Conservation (phyloP, 2,888 invertebrate species). For the Scelioninae gen. 1 region DNA sequence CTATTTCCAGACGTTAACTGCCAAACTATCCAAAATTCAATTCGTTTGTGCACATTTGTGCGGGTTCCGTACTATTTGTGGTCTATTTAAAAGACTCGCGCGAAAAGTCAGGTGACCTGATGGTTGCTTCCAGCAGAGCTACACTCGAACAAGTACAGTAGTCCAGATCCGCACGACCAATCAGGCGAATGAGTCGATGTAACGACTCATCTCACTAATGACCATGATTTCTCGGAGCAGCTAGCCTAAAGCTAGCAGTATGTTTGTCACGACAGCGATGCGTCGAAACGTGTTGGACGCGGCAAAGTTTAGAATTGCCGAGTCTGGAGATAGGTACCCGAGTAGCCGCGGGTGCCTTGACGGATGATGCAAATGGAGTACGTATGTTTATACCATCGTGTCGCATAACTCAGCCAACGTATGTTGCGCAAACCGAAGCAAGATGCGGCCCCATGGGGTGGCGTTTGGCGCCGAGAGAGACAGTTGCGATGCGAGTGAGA, state of each 20-base stretch:
- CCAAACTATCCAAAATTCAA: slow-evolving; percentile 42
- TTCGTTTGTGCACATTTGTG: slow-evolving; percentile 9
- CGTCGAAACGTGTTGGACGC: neutral
- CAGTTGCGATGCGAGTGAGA: slow-evolving; percentile 46
- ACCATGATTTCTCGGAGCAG: slow-evolving; percentile 35
- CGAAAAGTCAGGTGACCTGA: slow-evolving; percentile 2
- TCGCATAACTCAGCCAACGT: slow-evolving; percentile 68
- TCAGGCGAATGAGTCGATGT: slow-evolving; percentile 6
- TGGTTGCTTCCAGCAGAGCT: neutral
- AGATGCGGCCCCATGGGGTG: slow-evolving; percentile 69
- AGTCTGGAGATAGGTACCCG: neutral
- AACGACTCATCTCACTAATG: slow-evolving; percentile 49
- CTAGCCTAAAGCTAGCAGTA: slow-evolving; percentile 1
- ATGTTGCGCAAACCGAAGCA: slow-evolving; percentile 46
- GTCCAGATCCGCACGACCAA: neutral
- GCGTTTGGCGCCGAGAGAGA: slow-evolving; percentile 65
- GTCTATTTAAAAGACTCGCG: slow-evolving; percentile 1
- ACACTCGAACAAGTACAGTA: neutral
- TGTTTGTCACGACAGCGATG: slow-evolving; percentile 27
- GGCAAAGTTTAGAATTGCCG: slow-evolving; percentile 27
- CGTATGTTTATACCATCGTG: slow-evolving; percentile 54
- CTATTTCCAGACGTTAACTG: slow-evolving; percentile 32
- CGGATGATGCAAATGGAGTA: slow-evolving; percentile 29
- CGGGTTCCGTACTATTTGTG: neutral
- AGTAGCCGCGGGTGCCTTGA: neutral